Base-by-base conservation (phyloP, 2,888 invertebrate species). In the Drosophila paramelanica region DNA sequence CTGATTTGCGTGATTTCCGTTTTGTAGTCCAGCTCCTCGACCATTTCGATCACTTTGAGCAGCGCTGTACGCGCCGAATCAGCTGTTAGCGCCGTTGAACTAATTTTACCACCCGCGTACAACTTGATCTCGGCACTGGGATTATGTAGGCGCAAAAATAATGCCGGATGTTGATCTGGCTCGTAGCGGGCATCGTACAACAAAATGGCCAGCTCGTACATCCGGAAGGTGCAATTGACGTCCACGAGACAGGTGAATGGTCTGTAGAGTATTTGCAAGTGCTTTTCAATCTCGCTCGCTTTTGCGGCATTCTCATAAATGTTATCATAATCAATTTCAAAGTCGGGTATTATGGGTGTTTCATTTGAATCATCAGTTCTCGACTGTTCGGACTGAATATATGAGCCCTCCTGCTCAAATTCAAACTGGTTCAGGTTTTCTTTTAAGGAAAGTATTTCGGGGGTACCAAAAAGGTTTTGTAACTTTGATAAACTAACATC, bases 171-270 rank as follows among this genome's bases (percentile, higher is more conserved):
- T 4, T 39, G 38, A 5, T 58, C 62, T 1, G 88, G 78, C 14
- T 88, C 86, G 39, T 71, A 88, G 11, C 62, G 67, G 0, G 67
- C 25, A 6, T 79, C 55, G n/a, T 71, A 59, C n/a, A 88, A 5
- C 0, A 85, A 43, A 10, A 80, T 60, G 4, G 80, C 53, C 42
- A 84, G 27, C 8, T 88, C 78, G n/a, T 53, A 69, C 17, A 84
- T 55, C 5, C 62, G 73, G 7, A 80, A 80, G 0, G 47, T 65
- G 13, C 75, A 82, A 4, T 57, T 64, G 41, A 75, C 31, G 25
- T 88, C 80, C n/a, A 80, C 70, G 2, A 47, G 2, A 14, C 80
- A 77, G 7, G 50, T 73, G 25, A 88, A 84, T 5, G 88, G 88
- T 57, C 80, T 66, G 17, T 73, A 84, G 5, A 75, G 71, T 52